A percentile compares a stretch with the other conserved stretches of the same genome.
phyloP scores from a whole-genome alignment of 2,797 vertebrate genomes.

The Argya squamiceps region DNA sequence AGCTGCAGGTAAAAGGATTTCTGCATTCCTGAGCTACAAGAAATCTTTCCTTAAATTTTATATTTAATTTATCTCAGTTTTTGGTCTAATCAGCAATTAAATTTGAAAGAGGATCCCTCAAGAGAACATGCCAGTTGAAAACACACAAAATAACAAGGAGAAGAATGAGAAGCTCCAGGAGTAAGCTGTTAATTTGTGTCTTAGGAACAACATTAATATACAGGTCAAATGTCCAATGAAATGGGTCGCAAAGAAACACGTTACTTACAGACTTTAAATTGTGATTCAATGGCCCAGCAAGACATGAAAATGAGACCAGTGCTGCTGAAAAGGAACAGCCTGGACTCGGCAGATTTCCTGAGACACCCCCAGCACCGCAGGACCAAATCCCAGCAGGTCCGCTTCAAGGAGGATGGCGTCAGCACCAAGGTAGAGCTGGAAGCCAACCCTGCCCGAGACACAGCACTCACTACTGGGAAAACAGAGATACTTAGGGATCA shows the following conservation, averaged over 20 bases:
- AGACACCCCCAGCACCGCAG: constrained; percentile 75
- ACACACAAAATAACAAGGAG: background rate
- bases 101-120: background rate
- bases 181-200: background rate
- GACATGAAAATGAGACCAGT: constrained; percentile 74
- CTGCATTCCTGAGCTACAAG: background rate
- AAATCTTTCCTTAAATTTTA: background rate
- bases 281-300: constrained; percentile 77
- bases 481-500: constrained; percentile 31
- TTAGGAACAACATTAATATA: background rate
- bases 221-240: constrained; percentile 68
- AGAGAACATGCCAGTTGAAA: constrained; percentile 17
- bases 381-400: constrained; percentile 81
- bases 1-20: background rate
- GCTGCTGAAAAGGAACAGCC: constrained; percentile 79
- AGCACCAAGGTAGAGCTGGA: constrained; percentile 10
- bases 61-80: constrained; percentile 1
- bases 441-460: background rate
- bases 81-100: background rate
- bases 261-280: constrained; percentile 52
- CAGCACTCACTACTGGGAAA: background rate
- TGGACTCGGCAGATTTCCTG: constrained; percentile 73
- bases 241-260: constrained; percentile 73
- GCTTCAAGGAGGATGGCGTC: constrained; percentile 79
- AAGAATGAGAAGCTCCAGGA: background rate